phyloP scores from a whole-genome alignment of 53 echinoderm and acorn worm species.

The Holothuria scabra region DNA sequence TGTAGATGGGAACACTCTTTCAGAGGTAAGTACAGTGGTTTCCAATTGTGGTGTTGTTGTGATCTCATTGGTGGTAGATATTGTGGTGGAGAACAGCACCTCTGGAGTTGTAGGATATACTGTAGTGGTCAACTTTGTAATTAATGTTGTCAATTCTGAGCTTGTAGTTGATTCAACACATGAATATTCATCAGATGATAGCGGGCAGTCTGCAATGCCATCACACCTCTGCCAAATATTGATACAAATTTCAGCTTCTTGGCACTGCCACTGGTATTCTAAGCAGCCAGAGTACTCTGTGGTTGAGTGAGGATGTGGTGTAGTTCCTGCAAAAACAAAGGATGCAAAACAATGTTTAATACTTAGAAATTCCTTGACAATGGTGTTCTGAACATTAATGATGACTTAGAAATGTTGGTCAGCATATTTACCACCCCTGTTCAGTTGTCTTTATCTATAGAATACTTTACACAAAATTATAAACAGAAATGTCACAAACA shows the following conservation, averaged over 20 bases:
- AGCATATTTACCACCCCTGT: no score
- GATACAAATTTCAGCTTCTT: constrained; percentile 58
- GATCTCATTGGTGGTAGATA: neutral
- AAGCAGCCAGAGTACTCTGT: constrained; percentile 69
- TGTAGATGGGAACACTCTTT: constrained; percentile 1
- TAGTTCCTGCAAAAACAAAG: constrained; percentile 66
- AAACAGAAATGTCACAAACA: no score
- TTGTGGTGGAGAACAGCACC: neutral
- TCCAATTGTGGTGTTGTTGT: neutral
- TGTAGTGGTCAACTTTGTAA: neutral
- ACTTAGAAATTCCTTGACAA: no score
- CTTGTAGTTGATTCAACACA: constrained; percentile 69
- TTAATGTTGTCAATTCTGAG: constrained; percentile 31
- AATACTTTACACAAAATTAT: no score
- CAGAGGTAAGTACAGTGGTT: neutral
- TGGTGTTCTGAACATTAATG: no score
- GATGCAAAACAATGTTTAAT: neutral
- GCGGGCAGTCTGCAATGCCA: constrained; percentile 61
- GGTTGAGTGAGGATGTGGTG: constrained; percentile 75
- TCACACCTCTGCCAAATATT: constrained; percentile 66
- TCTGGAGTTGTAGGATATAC: neutral
- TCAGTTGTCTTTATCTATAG: no score
- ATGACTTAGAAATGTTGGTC: no score
- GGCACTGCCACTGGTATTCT: constrained; percentile 77
- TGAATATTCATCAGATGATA: constrained; percentile 71